A percentile compares a stretch with the other conserved stretches of the same genome.
These are phyloP conservation scores for Lepus townsendii DNA, from an alignment of 2,797 vertebrate species.

Conservation along the genomic window DNA sequence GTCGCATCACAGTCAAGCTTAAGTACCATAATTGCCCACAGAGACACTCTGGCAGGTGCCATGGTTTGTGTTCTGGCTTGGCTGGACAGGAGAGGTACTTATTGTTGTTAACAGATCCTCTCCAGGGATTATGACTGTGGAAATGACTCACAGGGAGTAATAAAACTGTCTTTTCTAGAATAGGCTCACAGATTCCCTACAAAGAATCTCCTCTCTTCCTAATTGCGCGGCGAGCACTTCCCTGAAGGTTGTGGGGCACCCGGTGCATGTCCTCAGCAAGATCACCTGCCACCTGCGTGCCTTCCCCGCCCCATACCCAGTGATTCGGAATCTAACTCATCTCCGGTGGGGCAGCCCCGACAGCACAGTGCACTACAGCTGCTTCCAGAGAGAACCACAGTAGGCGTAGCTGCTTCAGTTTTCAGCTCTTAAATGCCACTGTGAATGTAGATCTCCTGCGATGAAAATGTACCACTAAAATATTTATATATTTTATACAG, in stretches of 20 bases:
- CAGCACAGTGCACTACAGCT: no score
- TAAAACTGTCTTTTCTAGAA: slow-evolving; percentile 22
- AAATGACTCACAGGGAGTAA: not conserved
- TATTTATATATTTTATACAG: slow-evolving; percentile 7
- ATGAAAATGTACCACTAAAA: slow-evolving; percentile 14
- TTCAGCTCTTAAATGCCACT: not conserved
- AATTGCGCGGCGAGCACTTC: not conserved
- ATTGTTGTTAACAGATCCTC: not conserved
- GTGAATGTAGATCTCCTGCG: not conserved
- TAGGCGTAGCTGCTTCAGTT: not conserved
- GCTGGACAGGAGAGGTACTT: not conserved
- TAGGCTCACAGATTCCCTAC: not conserved
- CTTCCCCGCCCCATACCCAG: not conserved
- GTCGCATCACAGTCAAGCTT: not conserved
- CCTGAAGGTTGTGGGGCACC: no score
- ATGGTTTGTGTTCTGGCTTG: not conserved
- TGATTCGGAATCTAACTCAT: no score
- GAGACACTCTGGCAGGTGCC: not conserved
- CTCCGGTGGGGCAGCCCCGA: no score
- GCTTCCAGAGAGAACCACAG: not conserved
- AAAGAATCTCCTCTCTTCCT: not conserved
- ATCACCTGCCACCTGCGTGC: no score
- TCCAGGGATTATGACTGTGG: not conserved
- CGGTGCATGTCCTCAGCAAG: not conserved
- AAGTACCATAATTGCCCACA: not conserved